phyloP scores from a whole-genome alignment of 35 echinoderm and acorn worm genomes.

The Chiridota heheva region DNA sequence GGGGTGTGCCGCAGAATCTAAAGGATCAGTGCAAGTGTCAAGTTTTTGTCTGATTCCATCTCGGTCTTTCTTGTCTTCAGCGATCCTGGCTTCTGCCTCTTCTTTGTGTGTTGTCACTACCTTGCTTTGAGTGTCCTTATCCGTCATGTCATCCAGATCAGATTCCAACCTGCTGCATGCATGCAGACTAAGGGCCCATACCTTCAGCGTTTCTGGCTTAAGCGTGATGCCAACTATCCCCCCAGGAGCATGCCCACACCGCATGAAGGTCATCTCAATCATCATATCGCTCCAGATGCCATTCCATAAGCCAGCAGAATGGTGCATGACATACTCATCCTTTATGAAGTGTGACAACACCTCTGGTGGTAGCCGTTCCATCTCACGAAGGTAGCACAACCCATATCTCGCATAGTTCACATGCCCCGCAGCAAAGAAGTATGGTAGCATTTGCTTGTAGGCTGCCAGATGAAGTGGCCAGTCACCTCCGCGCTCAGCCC shows the following conservation, averaged over 20 bases:
- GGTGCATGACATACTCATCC: constrained; percentile 11
- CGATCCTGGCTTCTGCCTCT: constrained; percentile 31
- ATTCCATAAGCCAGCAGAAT: constrained; percentile 11
- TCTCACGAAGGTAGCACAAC: constrained; percentile 22
- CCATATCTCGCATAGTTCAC: constrained; percentile 45
- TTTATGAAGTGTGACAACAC: neutral
- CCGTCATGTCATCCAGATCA: constrained; percentile 9
- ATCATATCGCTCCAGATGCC: constrained; percentile 31
- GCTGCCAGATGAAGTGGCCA: constrained; percentile 33
- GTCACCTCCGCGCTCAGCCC: constrained; percentile 47
- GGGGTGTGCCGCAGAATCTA: constrained; percentile 38
- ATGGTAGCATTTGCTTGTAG: constrained; percentile 33
- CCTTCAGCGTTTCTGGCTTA: neutral
- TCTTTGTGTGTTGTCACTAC: neutral
- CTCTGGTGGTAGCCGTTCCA: constrained; percentile 25
- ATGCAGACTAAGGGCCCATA: neutral
- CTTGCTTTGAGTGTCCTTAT: no score
- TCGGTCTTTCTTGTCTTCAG: constrained; percentile 11
- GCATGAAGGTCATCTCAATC: constrained; percentile 27
- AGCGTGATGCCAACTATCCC: neutral
- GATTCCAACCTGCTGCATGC: neutral
- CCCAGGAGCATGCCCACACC: constrained; percentile 2
- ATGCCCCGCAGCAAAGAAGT: constrained; percentile 57
- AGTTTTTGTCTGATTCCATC: constrained; percentile 18
- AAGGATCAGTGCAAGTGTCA: constrained; percentile 38